Conservation (phyloP, 2,113 vertebrate genomes). For the Halcyon senegalensis region DNA sequence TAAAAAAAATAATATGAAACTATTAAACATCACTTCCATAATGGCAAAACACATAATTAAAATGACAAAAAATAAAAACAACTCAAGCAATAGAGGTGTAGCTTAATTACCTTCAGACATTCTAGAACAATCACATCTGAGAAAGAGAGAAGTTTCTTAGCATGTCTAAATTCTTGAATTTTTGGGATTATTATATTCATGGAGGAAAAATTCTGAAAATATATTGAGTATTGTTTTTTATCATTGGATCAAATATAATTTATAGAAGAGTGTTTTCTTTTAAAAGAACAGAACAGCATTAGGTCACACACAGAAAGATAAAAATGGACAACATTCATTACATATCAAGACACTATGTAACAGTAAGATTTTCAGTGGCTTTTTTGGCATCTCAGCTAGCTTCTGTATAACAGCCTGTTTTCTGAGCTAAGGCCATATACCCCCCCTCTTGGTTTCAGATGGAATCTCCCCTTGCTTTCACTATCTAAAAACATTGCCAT, state of each 20-base stretch:
- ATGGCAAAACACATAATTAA: neutral
- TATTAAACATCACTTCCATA: neutral
- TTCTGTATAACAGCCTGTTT: neutral
- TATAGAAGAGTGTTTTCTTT: neutral
- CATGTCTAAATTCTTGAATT: neutral
- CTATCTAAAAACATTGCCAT: neutral
- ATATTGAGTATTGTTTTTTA: neutral
- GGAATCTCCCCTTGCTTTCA: neutral
- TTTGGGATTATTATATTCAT: neutral
- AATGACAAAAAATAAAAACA: neutral
- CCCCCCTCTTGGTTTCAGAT: neutral
- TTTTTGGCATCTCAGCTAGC: neutral
- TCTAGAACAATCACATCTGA: neutral
- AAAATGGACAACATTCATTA: neutral
- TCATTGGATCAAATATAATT: neutral
- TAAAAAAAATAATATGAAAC: neutral
- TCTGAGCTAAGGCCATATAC: neutral
- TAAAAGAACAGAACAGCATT: neutral
- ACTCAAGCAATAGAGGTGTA: neutral
- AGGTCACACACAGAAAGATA: neutral
- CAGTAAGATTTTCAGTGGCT: neutral
- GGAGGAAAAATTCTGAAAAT: neutral
- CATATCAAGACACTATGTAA: neutral
- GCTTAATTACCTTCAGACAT: neutral
- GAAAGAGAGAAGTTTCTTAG: neutral